phyloP scores from a whole-genome alignment of 2,113 vertebrate species.

The Misgurnus mizolepis region DNA sequence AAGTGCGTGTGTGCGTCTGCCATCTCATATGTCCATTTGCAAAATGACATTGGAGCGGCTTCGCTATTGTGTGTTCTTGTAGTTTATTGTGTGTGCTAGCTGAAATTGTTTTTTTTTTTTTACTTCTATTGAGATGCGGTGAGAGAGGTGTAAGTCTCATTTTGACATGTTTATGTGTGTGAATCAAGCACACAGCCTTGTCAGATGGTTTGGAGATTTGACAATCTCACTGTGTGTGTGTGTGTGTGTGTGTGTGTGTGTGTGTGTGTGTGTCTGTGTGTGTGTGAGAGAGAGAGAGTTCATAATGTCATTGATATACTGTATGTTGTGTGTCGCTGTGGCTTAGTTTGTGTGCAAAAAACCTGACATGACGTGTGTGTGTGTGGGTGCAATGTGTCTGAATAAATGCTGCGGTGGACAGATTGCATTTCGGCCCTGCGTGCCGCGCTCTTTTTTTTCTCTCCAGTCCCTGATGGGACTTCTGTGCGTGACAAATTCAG shows the following conservation, averaged over 20 bases:
- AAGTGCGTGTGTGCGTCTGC: neutral
- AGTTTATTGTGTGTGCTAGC: neutral
- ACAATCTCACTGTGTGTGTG: neutral
- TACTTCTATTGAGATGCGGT: neutral
- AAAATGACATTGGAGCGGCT: neutral
- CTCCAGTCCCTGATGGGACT: constrained; percentile 60
- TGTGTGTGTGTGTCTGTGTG: constrained; percentile 3
- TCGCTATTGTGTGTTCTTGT: neutral
- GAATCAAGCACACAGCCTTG: constrained; percentile 7
- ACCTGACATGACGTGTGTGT: neutral
- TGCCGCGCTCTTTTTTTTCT: constrained; percentile 68
- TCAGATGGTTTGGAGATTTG: constrained; percentile 2
- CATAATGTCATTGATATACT: neutral
- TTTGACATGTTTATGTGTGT: constrained; percentile 35
- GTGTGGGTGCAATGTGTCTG: constrained; percentile 55
- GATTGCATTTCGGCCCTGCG: constrained; percentile 65
- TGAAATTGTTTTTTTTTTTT: neutral
- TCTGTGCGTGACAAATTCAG: constrained; percentile 69
- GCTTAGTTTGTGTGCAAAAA: neutral
- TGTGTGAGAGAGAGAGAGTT: neutral
- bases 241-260: neutral
- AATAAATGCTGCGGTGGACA: constrained; percentile 66
- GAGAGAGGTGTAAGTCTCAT: neutral
- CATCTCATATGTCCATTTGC: constrained; percentile 1
- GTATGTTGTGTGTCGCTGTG: neutral